Base-by-base conservation (phyloP, 2,113 vertebrate species). In the Bambusicola thoracicus region DNA sequence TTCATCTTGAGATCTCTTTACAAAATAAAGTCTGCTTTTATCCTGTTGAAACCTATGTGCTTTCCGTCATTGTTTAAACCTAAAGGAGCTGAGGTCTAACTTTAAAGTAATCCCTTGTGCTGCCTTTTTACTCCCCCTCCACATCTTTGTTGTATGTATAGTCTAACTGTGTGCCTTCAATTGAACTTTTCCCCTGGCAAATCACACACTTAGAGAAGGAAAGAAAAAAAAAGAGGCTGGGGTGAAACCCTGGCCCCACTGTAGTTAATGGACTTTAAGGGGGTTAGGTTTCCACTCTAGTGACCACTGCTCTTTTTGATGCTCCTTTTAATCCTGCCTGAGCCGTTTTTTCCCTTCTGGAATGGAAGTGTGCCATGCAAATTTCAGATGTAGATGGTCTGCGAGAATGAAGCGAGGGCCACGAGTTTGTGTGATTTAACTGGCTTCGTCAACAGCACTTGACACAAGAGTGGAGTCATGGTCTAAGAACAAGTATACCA, bases 1-100 rank as follows among this genome's bases (percentile, higher is more conserved):
- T 97, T 97, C 93, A 85, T 85, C 67, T 94, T 84, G 95, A 96
- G 91, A 97, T 97, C 96, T 97, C 94, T 94, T 96, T 93, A 96
- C 87, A 95, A 92, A 96, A 95, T 67, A 94, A 93, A 90, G 87
- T 59, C 70, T 97, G 65, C 79, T 96, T 89, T 97, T 94, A 90
- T 96, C 68, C 81, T 91, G 93, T 95, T 95, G 92, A 98, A 98
- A 96, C 89, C 43, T 93, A 80, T 94, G 86, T 92, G 76, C 63
- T 97, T 92, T 93, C 92, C 89, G 92, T 86, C 96, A 87, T 94
- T 97, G 91, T 96, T 56, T 95, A 89, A 94, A 81, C 59, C 41
- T 86, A 96, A 96, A 93, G 91, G 55, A 94, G 53, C 25, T 65
- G 82, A 96, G 21, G 36, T 79, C 74, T 97, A 88, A 85, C 66